Evolutionary conservation across 2,797 vertebrate genomes (phyloP).

Genomic region (Polyboroides typus): DNA sequence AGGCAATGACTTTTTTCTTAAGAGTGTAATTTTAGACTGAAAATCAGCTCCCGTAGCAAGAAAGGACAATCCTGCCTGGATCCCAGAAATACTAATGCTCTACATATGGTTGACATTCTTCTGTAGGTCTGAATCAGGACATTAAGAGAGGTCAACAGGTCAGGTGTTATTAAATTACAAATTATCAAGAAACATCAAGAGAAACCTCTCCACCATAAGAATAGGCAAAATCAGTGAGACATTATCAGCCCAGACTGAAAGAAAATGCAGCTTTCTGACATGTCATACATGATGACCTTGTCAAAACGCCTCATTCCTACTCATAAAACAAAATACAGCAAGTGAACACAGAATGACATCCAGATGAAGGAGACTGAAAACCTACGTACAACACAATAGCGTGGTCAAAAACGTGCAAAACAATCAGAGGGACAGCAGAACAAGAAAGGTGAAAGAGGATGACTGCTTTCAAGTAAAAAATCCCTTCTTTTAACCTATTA

Average conservation of each 20-base stretch:
- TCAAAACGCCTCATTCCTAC: slow-evolving; percentile 20
- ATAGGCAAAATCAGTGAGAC: not conserved
- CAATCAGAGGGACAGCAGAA: not conserved
- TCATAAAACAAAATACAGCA: not conserved
- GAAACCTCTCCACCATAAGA: not conserved
- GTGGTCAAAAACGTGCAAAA: not conserved
- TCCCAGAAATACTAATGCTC: not conserved
- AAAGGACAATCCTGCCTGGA: not conserved
- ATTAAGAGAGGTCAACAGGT: not conserved
- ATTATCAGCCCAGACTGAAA: not conserved
- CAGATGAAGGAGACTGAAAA: not conserved
- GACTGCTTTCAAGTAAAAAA: not conserved
- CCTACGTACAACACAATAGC: not conserved
- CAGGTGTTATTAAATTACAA: not conserved
- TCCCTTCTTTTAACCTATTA: not conserved
- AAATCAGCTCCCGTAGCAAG: not conserved
- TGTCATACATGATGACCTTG: not conserved
- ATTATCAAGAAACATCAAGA: not conserved
- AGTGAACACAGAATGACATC: not conserved
- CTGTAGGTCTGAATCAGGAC: not conserved
- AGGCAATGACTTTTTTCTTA: not conserved
- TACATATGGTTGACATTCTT: not conserved
- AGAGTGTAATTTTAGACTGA: not conserved
- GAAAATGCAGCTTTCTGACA: not conserved
- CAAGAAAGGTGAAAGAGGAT: not conserved